Evolutionary conservation across 2,797 vertebrate genomes (phyloP).

Genomic region (Melanotaenia boesemani): DNA sequence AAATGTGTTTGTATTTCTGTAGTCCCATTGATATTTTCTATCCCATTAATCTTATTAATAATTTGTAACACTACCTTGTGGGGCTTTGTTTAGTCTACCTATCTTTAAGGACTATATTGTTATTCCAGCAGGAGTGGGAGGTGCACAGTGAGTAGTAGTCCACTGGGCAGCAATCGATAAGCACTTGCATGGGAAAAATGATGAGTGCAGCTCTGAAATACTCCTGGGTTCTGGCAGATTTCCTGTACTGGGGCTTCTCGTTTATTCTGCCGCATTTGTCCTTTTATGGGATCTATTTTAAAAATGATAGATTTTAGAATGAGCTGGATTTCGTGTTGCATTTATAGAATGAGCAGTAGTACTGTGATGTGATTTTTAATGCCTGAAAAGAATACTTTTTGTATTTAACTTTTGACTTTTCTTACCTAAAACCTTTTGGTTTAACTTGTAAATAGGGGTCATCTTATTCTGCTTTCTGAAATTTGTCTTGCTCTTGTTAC

Average conservation of each 20-base stretch:
- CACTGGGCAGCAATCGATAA: conserved; percentile 56
- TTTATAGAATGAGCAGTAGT: conserved; percentile 12
- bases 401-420: conserved; percentile 32
- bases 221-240: conserved; percentile 36
- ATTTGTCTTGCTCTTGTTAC: conserved; percentile 3
- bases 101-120: conserved; percentile 46
- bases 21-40: neutral
- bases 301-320: conserved; percentile 18
- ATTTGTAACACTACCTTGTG: conserved; percentile 31
- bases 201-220: conserved; percentile 51
- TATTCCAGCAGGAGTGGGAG: conserved; percentile 33
- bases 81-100: conserved; percentile 32
- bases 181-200: conserved; percentile 46
- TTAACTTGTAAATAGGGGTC: conserved; percentile 34
- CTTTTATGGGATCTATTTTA: conserved; percentile 49
- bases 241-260: conserved; percentile 36
- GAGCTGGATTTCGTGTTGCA: conserved; percentile 17
- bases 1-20: conserved; percentile 19
- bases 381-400: conserved; percentile 19
- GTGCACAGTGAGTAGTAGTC: conserved; percentile 32
- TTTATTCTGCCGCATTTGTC: conserved; percentile 48
- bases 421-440: conserved; percentile 13
- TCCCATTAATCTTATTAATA: conserved; percentile 51
- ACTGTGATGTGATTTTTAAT: conserved; percentile 3
- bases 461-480: neutral